A percentile compares a stretch with the other conserved stretches of the same genome.
These are phyloP conservation scores for Drosophila azteca DNA, from an alignment of 1,140 invertebrate species.

Conservation along the genomic window DNA sequence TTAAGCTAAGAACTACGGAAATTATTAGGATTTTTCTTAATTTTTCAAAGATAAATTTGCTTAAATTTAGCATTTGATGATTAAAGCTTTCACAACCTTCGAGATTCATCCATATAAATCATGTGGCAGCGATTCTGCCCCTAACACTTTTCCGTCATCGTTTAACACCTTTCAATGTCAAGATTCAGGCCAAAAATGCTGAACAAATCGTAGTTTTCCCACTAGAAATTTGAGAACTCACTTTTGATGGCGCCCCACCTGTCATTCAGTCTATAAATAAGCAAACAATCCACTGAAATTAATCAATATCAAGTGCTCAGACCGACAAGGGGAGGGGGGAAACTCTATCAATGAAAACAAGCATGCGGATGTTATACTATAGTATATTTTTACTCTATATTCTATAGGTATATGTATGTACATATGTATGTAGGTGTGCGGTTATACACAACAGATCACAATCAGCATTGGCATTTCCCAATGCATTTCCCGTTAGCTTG, in stretches of 20 bases:
- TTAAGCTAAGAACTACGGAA: too few relatives aligned
- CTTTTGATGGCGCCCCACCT: slow-evolving; percentile 19
- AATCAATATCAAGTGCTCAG: slow-evolving; percentile 21
- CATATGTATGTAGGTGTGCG: too few relatives aligned
- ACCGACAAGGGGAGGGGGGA: background rate
- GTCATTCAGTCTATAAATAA: slow-evolving; percentile 17
- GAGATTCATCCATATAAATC: too few relatives aligned
- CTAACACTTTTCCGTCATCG: background rate
- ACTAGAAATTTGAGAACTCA: background rate
- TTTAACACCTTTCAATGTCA: slow-evolving; percentile 19
- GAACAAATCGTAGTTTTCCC: too few relatives aligned
- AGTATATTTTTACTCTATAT: slow-evolving; percentile 4
- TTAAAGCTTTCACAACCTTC: background rate
- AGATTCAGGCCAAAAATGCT: slow-evolving; percentile 2
- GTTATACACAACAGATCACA: slow-evolving; percentile 7
- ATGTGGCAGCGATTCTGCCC: too few relatives aligned
- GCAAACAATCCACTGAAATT: slow-evolving; percentile 13
- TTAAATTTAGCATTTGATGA: background rate
- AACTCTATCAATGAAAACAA: slow-evolving; percentile 42
- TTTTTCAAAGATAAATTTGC: too few relatives aligned
- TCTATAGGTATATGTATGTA: background rate
- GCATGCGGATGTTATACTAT: slow-evolving; percentile 5
- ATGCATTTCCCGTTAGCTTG: slow-evolving; percentile 22
- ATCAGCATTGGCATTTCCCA: slow-evolving; percentile 23
- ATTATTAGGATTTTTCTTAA: too few relatives aligned